phyloP scores from a whole-genome alignment of 2,113 vertebrate genomes.

The Lanius ludovicianus region DNA sequence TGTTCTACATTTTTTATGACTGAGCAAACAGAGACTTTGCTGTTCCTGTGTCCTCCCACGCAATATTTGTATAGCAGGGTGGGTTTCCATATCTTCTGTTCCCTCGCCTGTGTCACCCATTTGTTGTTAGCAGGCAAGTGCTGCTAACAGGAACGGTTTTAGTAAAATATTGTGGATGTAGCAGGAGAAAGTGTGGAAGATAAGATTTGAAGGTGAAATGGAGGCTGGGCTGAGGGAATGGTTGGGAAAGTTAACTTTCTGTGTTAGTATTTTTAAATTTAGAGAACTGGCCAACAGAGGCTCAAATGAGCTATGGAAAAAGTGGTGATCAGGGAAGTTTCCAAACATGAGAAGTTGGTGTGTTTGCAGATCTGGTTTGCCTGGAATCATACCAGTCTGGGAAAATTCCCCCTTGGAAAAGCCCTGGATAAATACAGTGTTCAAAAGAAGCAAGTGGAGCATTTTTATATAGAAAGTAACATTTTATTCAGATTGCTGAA shows the following conservation, averaged over 20 bases:
- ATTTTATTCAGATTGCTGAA: neutral
- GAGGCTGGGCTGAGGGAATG: neutral
- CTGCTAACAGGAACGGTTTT: neutral
- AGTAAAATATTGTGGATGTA: neutral
- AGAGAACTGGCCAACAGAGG: neutral
- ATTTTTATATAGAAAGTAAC: neutral
- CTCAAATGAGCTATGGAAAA: fast-evolving
- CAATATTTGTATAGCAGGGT: neutral
- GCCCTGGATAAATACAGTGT: neutral
- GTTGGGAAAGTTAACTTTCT: neutral
- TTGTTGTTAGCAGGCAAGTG: neutral
- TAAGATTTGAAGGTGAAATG: neutral
- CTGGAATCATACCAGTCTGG: neutral
- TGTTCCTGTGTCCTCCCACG: neutral
- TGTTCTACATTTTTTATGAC: neutral
- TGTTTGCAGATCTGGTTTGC: neutral
- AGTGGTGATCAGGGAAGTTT: neutral
- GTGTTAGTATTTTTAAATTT: neutral
- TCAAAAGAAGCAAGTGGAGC: neutral
- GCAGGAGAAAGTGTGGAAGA: neutral
- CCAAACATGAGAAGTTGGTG: neutral
- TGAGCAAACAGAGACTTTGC: neutral
- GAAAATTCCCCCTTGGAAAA: neutral
- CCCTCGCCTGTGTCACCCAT: neutral
- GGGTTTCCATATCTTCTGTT: neutral